These are phyloP conservation scores for Zaprionus nigranus DNA, from an alignment of 1,140 invertebrate genomes.

Conservation along the genomic window DNA sequence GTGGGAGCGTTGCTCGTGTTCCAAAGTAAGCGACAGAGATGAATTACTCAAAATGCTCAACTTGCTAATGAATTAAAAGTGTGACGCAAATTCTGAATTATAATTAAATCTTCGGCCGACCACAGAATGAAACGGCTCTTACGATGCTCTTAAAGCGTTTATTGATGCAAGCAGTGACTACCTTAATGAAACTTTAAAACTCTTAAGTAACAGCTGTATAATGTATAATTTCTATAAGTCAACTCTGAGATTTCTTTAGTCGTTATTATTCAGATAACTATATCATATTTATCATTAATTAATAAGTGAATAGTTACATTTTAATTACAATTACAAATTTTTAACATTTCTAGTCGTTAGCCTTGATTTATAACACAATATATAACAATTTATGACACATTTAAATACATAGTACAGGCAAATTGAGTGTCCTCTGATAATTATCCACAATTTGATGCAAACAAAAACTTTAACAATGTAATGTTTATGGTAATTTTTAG, in stretches of 20 bases:
- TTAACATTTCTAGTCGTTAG: too few relatives aligned
- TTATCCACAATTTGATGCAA: too few relatives aligned
- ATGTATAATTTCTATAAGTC: neutral
- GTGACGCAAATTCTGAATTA: constrained; percentile 18
- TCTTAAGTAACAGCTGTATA: neutral
- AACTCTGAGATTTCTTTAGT: too few relatives aligned
- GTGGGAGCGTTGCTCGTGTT: neutral
- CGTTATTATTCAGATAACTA: neutral
- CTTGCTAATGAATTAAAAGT: constrained; percentile 29
- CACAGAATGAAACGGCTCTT: neutral
- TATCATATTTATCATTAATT: neutral
- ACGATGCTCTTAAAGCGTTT: neutral
- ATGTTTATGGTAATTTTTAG: too few relatives aligned
- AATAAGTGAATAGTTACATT: too few relatives aligned
- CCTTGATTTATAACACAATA: too few relatives aligned
- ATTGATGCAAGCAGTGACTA: neutral
- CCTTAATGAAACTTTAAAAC: neutral
- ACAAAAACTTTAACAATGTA: too few relatives aligned
- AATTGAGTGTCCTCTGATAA: too few relatives aligned
- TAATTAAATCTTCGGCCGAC: constrained; percentile 11
- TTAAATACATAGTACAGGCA: too few relatives aligned
- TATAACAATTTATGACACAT: too few relatives aligned
- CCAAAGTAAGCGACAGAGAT: neutral
- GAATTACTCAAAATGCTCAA: neutral
- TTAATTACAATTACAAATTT: too few relatives aligned